Percentiles rank a stretch among this genome's conserved stretches.
phyloP scores from a whole-genome alignment of 1,140 invertebrate species.

The Atta cephalotes region DNA sequence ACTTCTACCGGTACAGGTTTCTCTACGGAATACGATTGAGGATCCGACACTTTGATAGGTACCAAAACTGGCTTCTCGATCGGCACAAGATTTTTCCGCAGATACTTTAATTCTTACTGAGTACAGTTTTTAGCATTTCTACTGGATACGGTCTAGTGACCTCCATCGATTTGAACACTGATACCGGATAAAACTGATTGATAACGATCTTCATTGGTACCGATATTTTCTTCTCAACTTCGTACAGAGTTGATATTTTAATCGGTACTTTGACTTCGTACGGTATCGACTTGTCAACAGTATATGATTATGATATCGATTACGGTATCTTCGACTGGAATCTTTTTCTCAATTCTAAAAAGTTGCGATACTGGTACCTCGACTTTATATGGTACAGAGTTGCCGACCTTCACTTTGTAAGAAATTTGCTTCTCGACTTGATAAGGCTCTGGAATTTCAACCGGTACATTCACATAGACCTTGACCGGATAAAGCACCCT shows the following conservation, averaged over 20 bases:
- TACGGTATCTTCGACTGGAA: slow-evolving; percentile 80
- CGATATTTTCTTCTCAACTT: slow-evolving; percentile 88
- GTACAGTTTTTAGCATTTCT: slow-evolving; percentile 89
- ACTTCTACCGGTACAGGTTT: slow-evolving; percentile 55
- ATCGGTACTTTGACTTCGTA: slow-evolving; percentile 89
- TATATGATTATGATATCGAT: slow-evolving; percentile 88
- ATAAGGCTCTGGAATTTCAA: slow-evolving; percentile 88
- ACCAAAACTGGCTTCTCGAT: slow-evolving; percentile 88
- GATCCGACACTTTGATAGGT: slow-evolving; percentile 88
- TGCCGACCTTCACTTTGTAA: slow-evolving; percentile 89
- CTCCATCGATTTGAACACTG: slow-evolving; percentile 87
- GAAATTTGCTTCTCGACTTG: slow-evolving; percentile 88
- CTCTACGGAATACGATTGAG: slow-evolving; percentile 54
- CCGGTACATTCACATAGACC: slow-evolving; percentile 75
- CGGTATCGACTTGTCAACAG: slow-evolving; percentile 88
- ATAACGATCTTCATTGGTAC: slow-evolving; percentile 88
- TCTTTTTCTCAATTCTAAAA: slow-evolving; percentile 88
- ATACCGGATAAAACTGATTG: slow-evolving; percentile 87
- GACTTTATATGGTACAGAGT: slow-evolving; percentile 87
- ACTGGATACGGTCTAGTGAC: slow-evolving; percentile 86
- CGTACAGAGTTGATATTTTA: slow-evolving; percentile 88
- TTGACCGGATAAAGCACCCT: slow-evolving; percentile 82
- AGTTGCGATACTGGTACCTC: slow-evolving; percentile 88
- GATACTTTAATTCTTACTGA: slow-evolving; percentile 89
- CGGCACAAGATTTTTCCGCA: slow-evolving; percentile 88